Evolutionary conservation across 2,797 vertebrate genomes (phyloP), one percentile per base, ranked within the genome.

Genomic region (Notoglanidium macrostoma): DNA sequence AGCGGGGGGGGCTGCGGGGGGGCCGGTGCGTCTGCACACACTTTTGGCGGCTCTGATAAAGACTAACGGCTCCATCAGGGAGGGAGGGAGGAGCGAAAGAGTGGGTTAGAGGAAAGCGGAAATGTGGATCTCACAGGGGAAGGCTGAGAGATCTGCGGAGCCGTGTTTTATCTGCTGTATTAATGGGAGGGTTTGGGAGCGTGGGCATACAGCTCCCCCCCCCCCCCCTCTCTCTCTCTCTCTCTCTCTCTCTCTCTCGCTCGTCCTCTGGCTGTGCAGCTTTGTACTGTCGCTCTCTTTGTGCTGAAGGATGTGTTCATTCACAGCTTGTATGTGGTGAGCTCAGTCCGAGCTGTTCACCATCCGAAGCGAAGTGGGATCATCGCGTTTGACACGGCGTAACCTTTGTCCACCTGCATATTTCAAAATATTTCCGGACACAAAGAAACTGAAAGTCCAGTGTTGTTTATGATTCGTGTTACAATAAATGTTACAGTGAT

Each of bases 11-110:
- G 92, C 92, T 95, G 9, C 19, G 59, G 19, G 40, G 92, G 87
- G 89, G 90, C 88, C 88, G 77, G 89, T 93, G 95, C 90, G 94
- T 95, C 94, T 95, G 93, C 91, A 67, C 95, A 94, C 94, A 91
- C 94, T 94, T 93, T 89, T 91, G 93, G 92, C 90, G 87, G 87
- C 83, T 74, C 92, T 91, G 92, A 93, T 92, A 93, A 92, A 94
- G 93, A 87, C 86, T 90, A 90, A 88, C 89, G 91, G 89, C 92
- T 89, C 81, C 85, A 84, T 68, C 81, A 85, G 82, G 86, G 88
- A 67, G 68, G 88, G 63, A 59, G 51, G 76, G 91, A 35, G 87
- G 65, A 78, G n/a, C 6, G n/a, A 57, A 32, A 7, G 78, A 80
- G 86, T 67, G 90, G 80, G 76, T 90, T 78, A 89, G 80, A 86